phyloP scores from a whole-genome alignment of 2,888 invertebrate species.

The Rhyacophila evoluta region DNA sequence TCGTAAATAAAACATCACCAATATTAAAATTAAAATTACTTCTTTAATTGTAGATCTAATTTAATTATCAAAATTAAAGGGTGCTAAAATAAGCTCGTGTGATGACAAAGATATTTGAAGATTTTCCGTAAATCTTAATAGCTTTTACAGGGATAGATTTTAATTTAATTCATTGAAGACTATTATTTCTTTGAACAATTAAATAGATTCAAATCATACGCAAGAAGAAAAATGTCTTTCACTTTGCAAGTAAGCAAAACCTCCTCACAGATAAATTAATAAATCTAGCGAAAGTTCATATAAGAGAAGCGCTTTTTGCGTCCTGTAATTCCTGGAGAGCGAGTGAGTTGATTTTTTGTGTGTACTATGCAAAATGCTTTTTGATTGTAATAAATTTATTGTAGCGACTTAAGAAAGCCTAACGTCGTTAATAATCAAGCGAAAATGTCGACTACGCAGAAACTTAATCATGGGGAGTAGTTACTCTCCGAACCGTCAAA shows the following conservation, averaged over 20 bases:
- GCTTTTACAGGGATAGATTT: too few species aligned
- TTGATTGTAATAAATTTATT: slow-evolving; percentile 16
- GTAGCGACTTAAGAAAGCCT: slow-evolving; percentile 34
- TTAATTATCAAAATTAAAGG: too few species aligned
- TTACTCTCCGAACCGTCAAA: slow-evolving; percentile 40
- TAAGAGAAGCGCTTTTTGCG: background rate
- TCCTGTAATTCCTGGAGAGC: background rate
- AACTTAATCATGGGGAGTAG: slow-evolving; percentile 44
- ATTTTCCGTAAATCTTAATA: too few species aligned
- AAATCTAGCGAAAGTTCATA: background rate
- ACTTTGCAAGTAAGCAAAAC: background rate
- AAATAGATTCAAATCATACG: too few species aligned
- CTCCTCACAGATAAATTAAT: background rate
- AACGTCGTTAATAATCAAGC: slow-evolving; percentile 52
- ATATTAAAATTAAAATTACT: too few species aligned
- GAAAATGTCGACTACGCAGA: slow-evolving; percentile 41
- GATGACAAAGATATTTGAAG: too few species aligned
- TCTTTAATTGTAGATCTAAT: too few species aligned
- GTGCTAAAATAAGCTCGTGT: too few species aligned
- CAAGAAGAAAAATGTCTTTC: background rate
- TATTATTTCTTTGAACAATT: too few species aligned
- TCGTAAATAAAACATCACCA: too few species aligned
- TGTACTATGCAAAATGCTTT: slow-evolving; percentile 5
- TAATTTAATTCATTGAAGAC: too few species aligned
- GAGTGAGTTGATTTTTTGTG: slow-evolving; percentile 8